A percentile compares a stretch with the other conserved stretches of the same genome.
Conservation (phyloP, 2,888 invertebrate species). For the Trissonchulus latispiculum region DNA sequence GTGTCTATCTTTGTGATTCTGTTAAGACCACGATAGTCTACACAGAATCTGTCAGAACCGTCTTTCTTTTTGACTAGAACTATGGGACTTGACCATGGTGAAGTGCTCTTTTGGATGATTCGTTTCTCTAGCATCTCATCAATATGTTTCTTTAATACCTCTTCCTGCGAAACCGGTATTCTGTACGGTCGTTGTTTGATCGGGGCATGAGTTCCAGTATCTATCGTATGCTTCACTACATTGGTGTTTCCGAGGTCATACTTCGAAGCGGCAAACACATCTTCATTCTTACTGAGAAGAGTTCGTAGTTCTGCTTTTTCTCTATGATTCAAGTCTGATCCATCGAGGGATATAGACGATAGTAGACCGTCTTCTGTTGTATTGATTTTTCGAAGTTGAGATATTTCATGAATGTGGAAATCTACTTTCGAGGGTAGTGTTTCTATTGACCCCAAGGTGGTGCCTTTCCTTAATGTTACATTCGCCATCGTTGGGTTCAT, state of each 20-base stretch:
- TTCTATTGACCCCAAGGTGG: not conserved
- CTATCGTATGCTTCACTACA: not conserved
- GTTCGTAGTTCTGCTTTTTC: not conserved
- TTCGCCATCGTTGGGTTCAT: not conserved
- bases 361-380: not conserved
- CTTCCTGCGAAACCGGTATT: not conserved
- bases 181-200: not conserved
- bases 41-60: not conserved
- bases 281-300: not conserved
- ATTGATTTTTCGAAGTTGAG: not conserved
- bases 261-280: not conserved
- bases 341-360: not conserved
- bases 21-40: conserved; percentile 9
- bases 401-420: not conserved
- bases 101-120: not conserved
- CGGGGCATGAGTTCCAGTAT: not conserved
- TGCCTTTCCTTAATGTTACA: not conserved
- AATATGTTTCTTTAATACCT: not conserved
- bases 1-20: not conserved
- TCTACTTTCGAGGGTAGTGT: not conserved
- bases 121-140: not conserved
- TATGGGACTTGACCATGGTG: not conserved
- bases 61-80: conserved; percentile 2
- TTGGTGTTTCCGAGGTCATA: not conserved
- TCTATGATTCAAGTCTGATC: not conserved